Evolutionary conservation across 2,888 invertebrate species (phyloP).

Genomic region (Myopa tessellatipennis): DNA sequence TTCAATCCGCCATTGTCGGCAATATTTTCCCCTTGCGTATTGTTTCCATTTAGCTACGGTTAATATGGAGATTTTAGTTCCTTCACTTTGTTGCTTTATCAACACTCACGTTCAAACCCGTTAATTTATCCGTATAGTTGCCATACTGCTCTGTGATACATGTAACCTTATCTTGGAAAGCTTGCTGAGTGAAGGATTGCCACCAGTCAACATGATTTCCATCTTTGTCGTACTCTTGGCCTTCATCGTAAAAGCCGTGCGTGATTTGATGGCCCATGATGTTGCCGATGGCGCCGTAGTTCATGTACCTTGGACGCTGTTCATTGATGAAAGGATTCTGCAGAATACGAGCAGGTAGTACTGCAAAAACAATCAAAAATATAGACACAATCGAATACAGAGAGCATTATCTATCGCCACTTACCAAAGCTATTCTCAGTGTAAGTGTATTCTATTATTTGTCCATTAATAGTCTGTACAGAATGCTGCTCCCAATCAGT

Average conservation of each 20-base stretch:
- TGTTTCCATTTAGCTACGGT: conserved; percentile 7
- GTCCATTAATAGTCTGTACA: conserved; percentile 78
- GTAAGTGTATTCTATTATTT: conserved; percentile 77
- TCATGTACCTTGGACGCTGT: conserved; percentile 90
- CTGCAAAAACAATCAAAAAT: conserved; percentile 68
- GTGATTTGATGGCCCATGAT: conserved; percentile 94
- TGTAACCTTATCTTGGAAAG: conserved; percentile 84
- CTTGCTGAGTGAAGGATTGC: conserved; percentile 83
- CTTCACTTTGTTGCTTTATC: background rate
- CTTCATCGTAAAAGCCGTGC: conserved; percentile 89
- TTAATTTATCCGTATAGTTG: conserved; percentile 85
- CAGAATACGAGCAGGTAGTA: conserved; percentile 92
- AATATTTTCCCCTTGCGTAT: conserved; percentile 58
- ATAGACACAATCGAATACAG: background rate
- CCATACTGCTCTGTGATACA: conserved; percentile 95
- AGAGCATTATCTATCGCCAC: conserved; percentile 61
- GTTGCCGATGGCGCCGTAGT: conserved; percentile 91
- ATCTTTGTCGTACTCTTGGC: conserved; percentile 90
- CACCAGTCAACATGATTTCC: conserved; percentile 96
- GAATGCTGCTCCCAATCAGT: conserved; percentile 89
- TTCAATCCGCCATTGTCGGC: conserved; percentile 63
- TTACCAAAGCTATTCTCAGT: conserved; percentile 89
- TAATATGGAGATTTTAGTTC: background rate
- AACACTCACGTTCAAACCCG: conserved; percentile 70
- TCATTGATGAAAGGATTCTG: conserved; percentile 93